These are phyloP conservation scores for Lethrus apterus DNA, from an alignment of 1,140 invertebrate genomes.

Conservation along the genomic window DNA sequence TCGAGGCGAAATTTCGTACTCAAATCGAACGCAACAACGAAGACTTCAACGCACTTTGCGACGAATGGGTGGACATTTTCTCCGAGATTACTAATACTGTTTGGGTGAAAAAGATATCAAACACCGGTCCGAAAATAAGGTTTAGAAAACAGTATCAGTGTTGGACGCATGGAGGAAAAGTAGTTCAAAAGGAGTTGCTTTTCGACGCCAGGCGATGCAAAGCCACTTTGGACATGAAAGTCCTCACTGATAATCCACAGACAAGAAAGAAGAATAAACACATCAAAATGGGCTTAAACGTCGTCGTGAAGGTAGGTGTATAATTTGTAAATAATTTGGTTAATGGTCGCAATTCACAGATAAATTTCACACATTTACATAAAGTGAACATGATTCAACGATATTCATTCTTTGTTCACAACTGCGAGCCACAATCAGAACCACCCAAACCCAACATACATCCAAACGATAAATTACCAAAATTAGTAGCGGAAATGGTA, in stretches of 20 bases:
- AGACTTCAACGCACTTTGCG: slow-evolving; percentile 37
- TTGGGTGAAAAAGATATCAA: slow-evolving; percentile 41
- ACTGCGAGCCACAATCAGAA: slow-evolving; percentile 33
- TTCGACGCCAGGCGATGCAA: slow-evolving; percentile 37
- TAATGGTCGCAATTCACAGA: slow-evolving; percentile 29
- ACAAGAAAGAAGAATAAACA: slow-evolving; percentile 34
- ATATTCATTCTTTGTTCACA: slow-evolving; percentile 36
- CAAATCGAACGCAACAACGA: slow-evolving; percentile 33
- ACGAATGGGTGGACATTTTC: slow-evolving; percentile 39
- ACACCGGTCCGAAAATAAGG: slow-evolving; percentile 38
- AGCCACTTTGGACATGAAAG: slow-evolving; percentile 38
- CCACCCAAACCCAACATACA: slow-evolving; percentile 23
- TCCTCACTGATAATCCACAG: slow-evolving; percentile 34
- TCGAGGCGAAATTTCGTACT: slow-evolving; percentile 37
- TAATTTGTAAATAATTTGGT: neutral
- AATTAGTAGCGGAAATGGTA: slow-evolving; percentile 33
- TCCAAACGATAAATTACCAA: slow-evolving; percentile 26
- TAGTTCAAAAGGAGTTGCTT: slow-evolving; percentile 34
- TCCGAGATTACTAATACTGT: slow-evolving; percentile 35
- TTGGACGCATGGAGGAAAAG: slow-evolving; percentile 33
- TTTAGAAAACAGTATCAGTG: slow-evolving; percentile 41
- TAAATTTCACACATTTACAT: slow-evolving; percentile 38
- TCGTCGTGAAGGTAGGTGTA: slow-evolving; percentile 34
- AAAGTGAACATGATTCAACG: slow-evolving; percentile 25
- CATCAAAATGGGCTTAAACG: slow-evolving; percentile 35